Percentiles rank a stretch among this genome's conserved stretches.
These are phyloP conservation scores for Umimayanthus kanabou DNA, from an alignment of 92 coral and sea anemone genomes.

Conservation along the genomic window DNA sequence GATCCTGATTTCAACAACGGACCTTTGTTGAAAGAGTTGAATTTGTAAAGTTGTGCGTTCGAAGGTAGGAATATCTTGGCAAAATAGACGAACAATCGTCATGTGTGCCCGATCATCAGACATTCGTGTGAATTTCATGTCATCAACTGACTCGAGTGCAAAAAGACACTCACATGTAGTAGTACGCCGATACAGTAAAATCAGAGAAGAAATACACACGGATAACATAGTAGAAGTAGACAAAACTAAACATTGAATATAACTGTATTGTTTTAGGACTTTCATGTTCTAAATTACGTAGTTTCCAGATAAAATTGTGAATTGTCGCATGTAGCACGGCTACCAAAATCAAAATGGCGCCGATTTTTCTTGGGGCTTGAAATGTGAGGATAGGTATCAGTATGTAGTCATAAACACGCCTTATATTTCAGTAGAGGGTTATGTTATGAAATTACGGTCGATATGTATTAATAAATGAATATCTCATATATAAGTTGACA, in stretches of 20 bases:
- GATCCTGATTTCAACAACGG: neutral
- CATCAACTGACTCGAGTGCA: neutral
- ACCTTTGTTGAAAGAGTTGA: conserved; percentile 16
- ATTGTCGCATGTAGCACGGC: neutral
- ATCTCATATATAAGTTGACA: neutral
- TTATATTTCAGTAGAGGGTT: neutral
- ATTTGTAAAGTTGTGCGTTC: conserved; percentile 13
- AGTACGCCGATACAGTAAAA: neutral
- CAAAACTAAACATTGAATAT: neutral
- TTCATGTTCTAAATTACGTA: neutral
- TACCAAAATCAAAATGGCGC: neutral
- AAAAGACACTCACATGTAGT: neutral
- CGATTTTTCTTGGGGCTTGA: neutral
- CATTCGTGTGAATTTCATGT: neutral
- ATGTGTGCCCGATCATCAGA: neutral
- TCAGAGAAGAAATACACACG: neutral
- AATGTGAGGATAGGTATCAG: neutral
- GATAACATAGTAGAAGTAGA: neutral
- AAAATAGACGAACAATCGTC: conserved; percentile 6
- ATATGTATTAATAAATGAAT: conserved; percentile 13
- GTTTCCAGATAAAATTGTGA: neutral
- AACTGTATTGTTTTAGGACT: neutral
- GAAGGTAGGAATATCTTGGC: conserved; percentile 32
- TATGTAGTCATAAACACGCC: neutral
- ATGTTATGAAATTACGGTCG: neutral